Conservation (phyloP, 1,140 invertebrate species). For the Drosophila baimaii region DNA sequence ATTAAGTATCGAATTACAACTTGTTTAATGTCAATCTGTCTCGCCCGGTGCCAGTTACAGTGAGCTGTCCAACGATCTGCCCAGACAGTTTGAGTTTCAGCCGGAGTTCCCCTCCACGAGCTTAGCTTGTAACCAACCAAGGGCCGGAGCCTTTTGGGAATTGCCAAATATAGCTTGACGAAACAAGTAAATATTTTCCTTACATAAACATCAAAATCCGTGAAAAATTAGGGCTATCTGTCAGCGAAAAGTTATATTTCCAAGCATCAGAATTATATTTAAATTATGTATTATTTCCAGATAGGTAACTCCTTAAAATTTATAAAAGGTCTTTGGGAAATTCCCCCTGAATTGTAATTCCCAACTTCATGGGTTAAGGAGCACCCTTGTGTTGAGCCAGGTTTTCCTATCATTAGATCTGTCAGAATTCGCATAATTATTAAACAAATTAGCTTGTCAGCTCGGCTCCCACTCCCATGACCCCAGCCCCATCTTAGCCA, state of each 20-base stretch:
- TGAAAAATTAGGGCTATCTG: not conserved
- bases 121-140: slow-evolving; percentile 18
- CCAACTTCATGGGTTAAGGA: not conserved
- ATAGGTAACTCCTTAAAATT: too few species aligned
- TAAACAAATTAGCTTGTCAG: slow-evolving; percentile 76
- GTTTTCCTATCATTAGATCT: slow-evolving; percentile 21
- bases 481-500: not conserved
- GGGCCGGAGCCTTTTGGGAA: slow-evolving; percentile 20
- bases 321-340: too few species aligned
- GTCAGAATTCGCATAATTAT: slow-evolving; percentile 75
- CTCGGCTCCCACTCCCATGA: not conserved
- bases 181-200: not conserved
- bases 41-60: slow-evolving; percentile 54
- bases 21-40: slow-evolving; percentile 84
- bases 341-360: too few species aligned
- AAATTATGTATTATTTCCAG: too few species aligned
- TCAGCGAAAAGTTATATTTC: too few species aligned
- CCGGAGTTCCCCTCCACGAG: slow-evolving; percentile 44
- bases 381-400: not conserved
- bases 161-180: not conserved
- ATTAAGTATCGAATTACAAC: slow-evolving; percentile 85
- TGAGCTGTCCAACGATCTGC: slow-evolving; percentile 45
- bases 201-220: not conserved
- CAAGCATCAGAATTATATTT: too few species aligned
- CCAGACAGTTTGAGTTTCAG: slow-evolving; percentile 22